phyloP scores from a whole-genome alignment of 2,888 invertebrate genomes.

The Acheta domesticus region DNA sequence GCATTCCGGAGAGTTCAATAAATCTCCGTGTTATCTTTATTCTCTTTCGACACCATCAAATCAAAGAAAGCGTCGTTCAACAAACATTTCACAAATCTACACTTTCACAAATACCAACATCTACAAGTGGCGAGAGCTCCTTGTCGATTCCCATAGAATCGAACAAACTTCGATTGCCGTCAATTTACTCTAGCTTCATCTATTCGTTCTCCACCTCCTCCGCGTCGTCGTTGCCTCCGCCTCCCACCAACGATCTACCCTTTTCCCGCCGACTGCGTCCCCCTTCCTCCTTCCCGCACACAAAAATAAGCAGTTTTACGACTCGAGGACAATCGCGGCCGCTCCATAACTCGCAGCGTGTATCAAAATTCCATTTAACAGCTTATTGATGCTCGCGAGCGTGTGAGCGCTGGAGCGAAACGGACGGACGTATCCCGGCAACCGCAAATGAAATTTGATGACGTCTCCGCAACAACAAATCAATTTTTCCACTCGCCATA shows the following conservation, averaged over 20 bases:
- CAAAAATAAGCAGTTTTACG: slow-evolving; percentile 18
- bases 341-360: background rate
- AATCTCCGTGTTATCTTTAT: too few species aligned
- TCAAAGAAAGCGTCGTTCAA: too few species aligned
- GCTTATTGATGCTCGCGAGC: background rate
- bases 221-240: background rate
- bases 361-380: slow-evolving; percentile 3
- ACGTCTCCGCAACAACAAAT: slow-evolving; percentile 9
- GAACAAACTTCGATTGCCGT: too few species aligned
- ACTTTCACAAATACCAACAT: too few species aligned
- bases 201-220: too few species aligned
- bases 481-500: slow-evolving; percentile 18
- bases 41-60: too few species aligned
- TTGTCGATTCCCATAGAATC: too few species aligned
- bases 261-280: background rate
- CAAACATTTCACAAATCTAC: too few species aligned
- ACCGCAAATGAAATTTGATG: background rate
- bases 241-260: background rate
- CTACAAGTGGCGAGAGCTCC: too few species aligned
- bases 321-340: background rate
- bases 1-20: too few species aligned
- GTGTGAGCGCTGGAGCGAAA: background rate
- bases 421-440: too few species aligned
- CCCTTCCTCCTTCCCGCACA: background rate
- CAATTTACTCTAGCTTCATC: too few species aligned